A percentile compares a stretch with the other conserved stretches of the same genome.
Evolutionary conservation across 2,797 vertebrate species (phyloP).

Genomic region (Lithobates pipiens): DNA sequence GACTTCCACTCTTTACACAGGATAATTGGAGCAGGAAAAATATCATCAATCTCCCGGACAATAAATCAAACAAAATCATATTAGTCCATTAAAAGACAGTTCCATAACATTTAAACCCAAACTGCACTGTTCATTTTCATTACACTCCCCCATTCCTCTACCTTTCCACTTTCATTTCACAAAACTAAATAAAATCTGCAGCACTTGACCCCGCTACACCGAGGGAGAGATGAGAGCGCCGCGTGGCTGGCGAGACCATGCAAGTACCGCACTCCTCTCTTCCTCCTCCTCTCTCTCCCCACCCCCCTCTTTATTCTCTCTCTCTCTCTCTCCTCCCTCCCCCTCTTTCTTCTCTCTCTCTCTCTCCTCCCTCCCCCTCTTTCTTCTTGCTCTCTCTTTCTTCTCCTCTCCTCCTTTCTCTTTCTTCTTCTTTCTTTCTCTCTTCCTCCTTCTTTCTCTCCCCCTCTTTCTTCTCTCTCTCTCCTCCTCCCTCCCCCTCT

Average conservation of each 20-base stretch:
- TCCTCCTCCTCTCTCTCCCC: neutral
- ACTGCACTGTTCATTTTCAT: conserved; percentile 44
- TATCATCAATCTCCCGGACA: conserved; percentile 50
- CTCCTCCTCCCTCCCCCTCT: no score
- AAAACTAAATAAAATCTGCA: conserved; percentile 49
- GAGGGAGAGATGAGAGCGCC: neutral
- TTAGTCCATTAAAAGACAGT: conserved; percentile 56
- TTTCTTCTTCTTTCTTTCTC: neutral
- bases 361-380: neutral
- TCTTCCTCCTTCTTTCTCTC: no score
- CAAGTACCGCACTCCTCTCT: neutral
- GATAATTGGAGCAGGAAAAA: conserved; percentile 57
- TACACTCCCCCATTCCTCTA: conserved; percentile 39
- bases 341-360: no score
- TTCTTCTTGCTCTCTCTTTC: no score
- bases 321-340: no score
- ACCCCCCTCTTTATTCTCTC: no score
- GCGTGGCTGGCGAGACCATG: neutral
- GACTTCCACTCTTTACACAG: conserved; percentile 49
- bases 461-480: no score
- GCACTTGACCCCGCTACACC: conserved; percentile 34
- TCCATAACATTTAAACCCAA: conserved; percentile 51
- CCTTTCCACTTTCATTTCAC: conserved; percentile 55
- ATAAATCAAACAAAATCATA: conserved; percentile 60
- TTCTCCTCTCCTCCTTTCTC: no score